Evolutionary conservation across 1,140 invertebrate genomes (phyloP).

Genomic region (Aricia agestis): DNA sequence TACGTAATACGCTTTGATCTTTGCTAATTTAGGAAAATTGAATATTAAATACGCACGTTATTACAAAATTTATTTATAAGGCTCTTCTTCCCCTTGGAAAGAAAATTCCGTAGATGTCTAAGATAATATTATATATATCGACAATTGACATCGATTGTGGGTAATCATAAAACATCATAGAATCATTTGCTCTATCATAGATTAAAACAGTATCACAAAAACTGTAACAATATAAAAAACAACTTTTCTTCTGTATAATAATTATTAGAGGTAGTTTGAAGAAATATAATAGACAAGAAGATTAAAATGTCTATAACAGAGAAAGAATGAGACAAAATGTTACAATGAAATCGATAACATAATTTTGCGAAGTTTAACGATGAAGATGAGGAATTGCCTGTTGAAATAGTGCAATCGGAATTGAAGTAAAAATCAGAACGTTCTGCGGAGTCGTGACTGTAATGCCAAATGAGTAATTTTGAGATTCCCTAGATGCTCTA

Average conservation of each 20-base stretch:
- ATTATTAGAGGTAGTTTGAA: no score
- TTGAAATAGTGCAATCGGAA: constrained; percentile 68
- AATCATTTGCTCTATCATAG: no score
- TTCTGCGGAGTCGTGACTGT: constrained; percentile 60
- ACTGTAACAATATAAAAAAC: no score
- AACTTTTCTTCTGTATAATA: no score
- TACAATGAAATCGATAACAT: background rate
- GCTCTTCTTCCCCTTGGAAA: no score
- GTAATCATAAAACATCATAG: no score
- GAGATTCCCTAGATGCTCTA: constrained; percentile 60
- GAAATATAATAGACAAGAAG: no score
- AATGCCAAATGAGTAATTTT: constrained; percentile 71
- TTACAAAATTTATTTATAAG: background rate
- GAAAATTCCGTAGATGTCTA: no score
- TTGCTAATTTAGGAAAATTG: background rate
- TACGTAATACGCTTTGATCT: constrained; percentile 7
- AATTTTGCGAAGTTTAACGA: background rate
- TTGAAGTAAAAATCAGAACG: constrained; percentile 71
- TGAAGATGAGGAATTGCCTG: constrained; percentile 59
- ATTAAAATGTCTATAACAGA: no score
- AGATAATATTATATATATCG: no score
- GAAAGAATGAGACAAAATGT: background rate
- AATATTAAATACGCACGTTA: background rate
- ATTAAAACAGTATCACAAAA: no score
- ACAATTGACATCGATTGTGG: no score